phyloP scores from a whole-genome alignment of 2,113 vertebrate genomes.

The Pollimyrus isidori region DNA sequence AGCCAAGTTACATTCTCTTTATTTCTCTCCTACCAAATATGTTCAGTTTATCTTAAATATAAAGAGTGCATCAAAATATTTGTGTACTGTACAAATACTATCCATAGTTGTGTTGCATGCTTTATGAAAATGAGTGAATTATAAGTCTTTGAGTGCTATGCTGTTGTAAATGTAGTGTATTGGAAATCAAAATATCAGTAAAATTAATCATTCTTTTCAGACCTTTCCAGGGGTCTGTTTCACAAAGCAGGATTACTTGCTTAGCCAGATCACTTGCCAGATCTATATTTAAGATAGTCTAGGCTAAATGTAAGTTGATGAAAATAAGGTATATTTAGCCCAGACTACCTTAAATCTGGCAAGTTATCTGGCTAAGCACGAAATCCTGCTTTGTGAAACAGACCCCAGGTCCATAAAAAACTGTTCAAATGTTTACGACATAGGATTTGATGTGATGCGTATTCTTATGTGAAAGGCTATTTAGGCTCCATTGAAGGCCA shows the following conservation, averaged over 20 bases:
- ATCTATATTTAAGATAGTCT: no score
- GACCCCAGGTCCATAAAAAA: neutral
- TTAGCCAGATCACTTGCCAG: no score
- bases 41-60: neutral
- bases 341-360: no score
- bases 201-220: neutral
- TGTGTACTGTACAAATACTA: neutral
- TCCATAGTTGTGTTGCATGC: neutral
- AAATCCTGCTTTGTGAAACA: no score
- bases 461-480: neutral
- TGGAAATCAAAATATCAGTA: neutral
- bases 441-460: no score
- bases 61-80: neutral
- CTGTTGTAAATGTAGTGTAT: neutral
- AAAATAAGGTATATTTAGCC: no score
- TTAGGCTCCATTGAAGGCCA: neutral
- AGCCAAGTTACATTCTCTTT: neutral
- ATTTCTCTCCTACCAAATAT: neutral
- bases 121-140: neutral
- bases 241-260: no score
- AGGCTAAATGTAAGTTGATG: no score
- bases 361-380: no score
- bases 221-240: neutral
- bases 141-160: neutral
- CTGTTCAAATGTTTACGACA: neutral